Evolutionary conservation across 2,113 vertebrate species (phyloP).

Genomic region (Hepsetus odoe): DNA sequence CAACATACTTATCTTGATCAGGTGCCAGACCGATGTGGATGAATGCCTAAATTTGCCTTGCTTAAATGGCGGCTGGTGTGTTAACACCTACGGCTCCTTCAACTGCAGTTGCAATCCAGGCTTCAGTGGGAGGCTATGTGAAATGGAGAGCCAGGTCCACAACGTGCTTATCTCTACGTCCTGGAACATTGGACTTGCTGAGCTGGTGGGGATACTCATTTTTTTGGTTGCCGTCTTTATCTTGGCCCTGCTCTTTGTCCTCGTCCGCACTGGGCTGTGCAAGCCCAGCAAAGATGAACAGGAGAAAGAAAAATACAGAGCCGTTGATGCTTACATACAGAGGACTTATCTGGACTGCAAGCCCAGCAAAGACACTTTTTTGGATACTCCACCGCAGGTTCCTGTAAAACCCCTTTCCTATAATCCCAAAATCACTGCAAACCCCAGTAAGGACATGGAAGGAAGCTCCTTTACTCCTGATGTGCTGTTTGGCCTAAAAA

Average conservation of each 20-base stretch:
- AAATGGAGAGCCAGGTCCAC: slow-evolving; percentile 71
- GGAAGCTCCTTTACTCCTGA: slow-evolving; percentile 82
- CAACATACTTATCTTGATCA: slow-evolving; percentile 50
- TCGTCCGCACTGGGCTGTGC: slow-evolving; percentile 71
- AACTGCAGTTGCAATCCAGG: slow-evolving; percentile 80
- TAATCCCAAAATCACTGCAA: slow-evolving; percentile 83
- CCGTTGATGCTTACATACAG: slow-evolving; percentile 76
- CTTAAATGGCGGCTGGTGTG: slow-evolving; percentile 77
- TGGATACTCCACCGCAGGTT: slow-evolving; percentile 82
- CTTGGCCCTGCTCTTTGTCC: slow-evolving; percentile 74
- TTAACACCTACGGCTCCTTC: slow-evolving; percentile 83
- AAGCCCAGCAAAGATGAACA: slow-evolving; percentile 68
- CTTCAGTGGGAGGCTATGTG: slow-evolving; percentile 78
- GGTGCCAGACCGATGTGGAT: slow-evolving; percentile 79
- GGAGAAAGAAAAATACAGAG: slow-evolving; percentile 75
- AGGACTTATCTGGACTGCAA: slow-evolving; percentile 80
- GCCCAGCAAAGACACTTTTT: slow-evolving; percentile 78
- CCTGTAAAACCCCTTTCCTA: slow-evolving; percentile 85
- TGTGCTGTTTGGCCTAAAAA: slow-evolving; percentile 76
- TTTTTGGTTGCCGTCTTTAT: slow-evolving; percentile 75
- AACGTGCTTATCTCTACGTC: slow-evolving; percentile 72
- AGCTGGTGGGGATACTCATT: slow-evolving; percentile 79
- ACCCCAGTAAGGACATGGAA: slow-evolving; percentile 81
- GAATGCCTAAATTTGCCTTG: slow-evolving; percentile 80
- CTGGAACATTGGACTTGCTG: slow-evolving; percentile 81